Evolutionary conservation across 2,888 invertebrate genomes (phyloP), one percentile per base, ranked within the genome.

Genomic region (Electrophaes corylata): DNA sequence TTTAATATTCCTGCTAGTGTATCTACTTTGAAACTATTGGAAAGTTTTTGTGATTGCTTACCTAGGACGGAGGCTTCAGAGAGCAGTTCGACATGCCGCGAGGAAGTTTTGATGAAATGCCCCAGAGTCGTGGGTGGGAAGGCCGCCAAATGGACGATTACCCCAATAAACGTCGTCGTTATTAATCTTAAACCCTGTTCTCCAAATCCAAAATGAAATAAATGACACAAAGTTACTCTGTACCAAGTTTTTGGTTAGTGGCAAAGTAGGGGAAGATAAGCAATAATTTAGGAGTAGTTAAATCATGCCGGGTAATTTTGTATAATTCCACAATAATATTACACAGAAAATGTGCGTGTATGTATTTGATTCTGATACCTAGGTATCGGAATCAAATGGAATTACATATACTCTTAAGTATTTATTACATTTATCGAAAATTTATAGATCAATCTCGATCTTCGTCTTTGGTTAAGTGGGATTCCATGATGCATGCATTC

Each of bases 91-190:
- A 92, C 85, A 87, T 85, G 87, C 84, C 79, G 71, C 83, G 84
- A 54, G 86, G 91, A 77, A 84, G 79, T 69, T 91, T 73, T 85
- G 91, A 91, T 76, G 89, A 90, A 83, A 83, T 85, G 84, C 86
- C 88, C 72, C 88, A 88, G 78, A 90, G 90, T 78, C 92, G 92
- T 76, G 93, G 93, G 80, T 92, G 93, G 86, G 93, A 92, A 61
- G 92, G 92, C 68, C 91, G 91, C 79, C 93, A 90, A 82, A 84
- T 91, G 81, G 94, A 94, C 67, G 94, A 94, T 88, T 94, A 88
- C 83, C 94, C 94, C 75, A 93, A 92, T 87, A 94, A 94, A 88
- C 92, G 94, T 71, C 93, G 94, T 78, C 94, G 94, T 67, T 94
- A 92, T 82, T 94, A 93, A n/a, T n/a, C n/a, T n/a, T n/a, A n/a